These are phyloP conservation scores for Oncorhynchus masou DNA, from an alignment of 2,113 vertebrate species.

Conservation along the genomic window DNA sequence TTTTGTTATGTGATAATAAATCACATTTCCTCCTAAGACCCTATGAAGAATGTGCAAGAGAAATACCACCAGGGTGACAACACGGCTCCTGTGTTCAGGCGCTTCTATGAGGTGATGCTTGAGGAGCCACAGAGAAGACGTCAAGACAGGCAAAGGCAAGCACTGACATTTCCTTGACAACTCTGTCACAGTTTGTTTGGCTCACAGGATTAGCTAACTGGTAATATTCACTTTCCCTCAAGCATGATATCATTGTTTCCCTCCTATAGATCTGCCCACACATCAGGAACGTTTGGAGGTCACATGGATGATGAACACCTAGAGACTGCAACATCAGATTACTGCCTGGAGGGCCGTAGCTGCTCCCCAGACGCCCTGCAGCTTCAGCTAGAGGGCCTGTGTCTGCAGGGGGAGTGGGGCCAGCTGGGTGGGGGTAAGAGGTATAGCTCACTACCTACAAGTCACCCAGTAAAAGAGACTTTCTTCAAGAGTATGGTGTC, in stretches of 20 bases:
- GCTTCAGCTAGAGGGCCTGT: not conserved
- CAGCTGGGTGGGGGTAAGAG: not conserved
- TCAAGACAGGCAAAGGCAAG: not conserved
- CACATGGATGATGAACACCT: not conserved
- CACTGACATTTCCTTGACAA: not conserved
- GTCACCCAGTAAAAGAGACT: not conserved
- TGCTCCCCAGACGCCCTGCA: not conserved
- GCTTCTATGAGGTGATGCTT: slow-evolving; percentile 13
- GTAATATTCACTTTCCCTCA: not conserved
- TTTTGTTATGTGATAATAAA: not conserved
- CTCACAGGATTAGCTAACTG: not conserved
- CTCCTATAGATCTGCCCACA: not conserved
- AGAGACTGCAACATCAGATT: not conserved
- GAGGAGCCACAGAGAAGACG: slow-evolving; percentile 17
- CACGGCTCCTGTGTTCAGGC: slow-evolving; percentile 9
- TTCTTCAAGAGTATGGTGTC: not conserved
- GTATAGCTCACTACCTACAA: not conserved
- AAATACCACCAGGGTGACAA: not conserved
- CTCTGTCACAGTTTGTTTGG: not conserved
- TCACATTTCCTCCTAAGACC: not conserved
- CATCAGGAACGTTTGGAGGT: not conserved
- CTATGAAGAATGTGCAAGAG: not conserved
- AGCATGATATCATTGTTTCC: slow-evolving; percentile 27
- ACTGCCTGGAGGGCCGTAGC: too few relatives aligned
- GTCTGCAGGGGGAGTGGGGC: not conserved